phyloP scores from a whole-genome alignment of 1,140 invertebrate species.

The Anthonomus grandis region DNA sequence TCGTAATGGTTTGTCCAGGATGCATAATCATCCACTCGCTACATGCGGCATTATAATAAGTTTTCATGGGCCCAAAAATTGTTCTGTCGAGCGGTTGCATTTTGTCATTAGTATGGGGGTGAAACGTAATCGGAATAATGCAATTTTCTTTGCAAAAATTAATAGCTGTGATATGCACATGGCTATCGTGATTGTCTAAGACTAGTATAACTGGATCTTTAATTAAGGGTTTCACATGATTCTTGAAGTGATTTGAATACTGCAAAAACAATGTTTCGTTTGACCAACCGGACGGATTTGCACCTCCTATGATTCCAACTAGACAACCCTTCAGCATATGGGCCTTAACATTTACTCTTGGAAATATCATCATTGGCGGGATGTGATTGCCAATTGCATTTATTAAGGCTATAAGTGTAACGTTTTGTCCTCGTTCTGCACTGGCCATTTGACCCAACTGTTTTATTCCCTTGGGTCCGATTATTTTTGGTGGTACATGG shows the following conservation, averaged over 20 bases:
- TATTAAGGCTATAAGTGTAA: too few relatives aligned
- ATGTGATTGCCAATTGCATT: not conserved
- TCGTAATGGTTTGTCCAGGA: slow-evolving; percentile 8
- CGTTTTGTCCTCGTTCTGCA: too few relatives aligned
- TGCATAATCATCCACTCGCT: slow-evolving; percentile 14
- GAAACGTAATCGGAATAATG: slow-evolving; percentile 45
- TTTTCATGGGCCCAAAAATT: slow-evolving; percentile 48
- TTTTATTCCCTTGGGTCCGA: too few relatives aligned
- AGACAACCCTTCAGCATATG: too few relatives aligned
- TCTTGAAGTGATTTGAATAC: too few relatives aligned
- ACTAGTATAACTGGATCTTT: not conserved
- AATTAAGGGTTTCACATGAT: too few relatives aligned
- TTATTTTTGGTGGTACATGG: too few relatives aligned
- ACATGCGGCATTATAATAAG: slow-evolving; percentile 26
- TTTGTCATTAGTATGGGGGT: slow-evolving; percentile 45
- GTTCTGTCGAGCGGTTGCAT: slow-evolving; percentile 46
- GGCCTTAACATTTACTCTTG: too few relatives aligned
- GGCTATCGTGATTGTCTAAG: slow-evolving; percentile 49
- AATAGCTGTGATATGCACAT: slow-evolving; percentile 34
- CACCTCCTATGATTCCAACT: too few relatives aligned
- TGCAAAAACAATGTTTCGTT: too few relatives aligned
- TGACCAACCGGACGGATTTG: too few relatives aligned
- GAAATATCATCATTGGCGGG: not conserved
- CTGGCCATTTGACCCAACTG: too few relatives aligned
- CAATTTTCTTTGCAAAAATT: slow-evolving; percentile 42